Base-by-base conservation (phyloP, 2,797 vertebrate genomes). In the Falco biarmicus region DNA sequence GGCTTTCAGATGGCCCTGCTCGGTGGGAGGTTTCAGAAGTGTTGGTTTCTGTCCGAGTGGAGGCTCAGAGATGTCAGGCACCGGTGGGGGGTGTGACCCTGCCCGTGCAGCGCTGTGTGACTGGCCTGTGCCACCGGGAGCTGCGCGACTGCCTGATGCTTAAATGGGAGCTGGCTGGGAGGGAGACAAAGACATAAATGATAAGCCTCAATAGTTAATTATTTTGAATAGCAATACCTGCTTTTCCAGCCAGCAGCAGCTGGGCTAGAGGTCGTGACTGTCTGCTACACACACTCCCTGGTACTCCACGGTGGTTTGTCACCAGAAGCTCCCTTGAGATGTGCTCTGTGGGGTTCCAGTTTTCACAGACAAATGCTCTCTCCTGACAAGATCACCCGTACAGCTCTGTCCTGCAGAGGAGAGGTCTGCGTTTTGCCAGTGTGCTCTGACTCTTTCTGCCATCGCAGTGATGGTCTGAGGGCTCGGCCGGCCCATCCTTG, bases 321-420 rank as follows among this genome's bases (percentile, higher is more conserved):
- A 28, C 57, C 80, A 64, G 68, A 18, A 69, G n/a, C 26, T 32
- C 61, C 66, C 56, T 37, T 4, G 5, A 28, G 39, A 8, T 2
- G 0, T 5, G 29, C 21, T 51, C 43, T 17, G 34, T 15, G 51
- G 37, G 37, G 10, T 47, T 51, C 8, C 0, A 13, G 1, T 32
- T 64, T 13, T 4, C 50, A 2, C 1, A 3, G 60, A 17, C 15
- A 24, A 4, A 14, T 57, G 53, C 59, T 59, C 34, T 28, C 50
- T 59, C 41, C 22, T 34, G 50, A 41, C 41, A 20, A 22, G 47
- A 6, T 13, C 51, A 3, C 31, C 53, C 69, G 8, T 29, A 21
- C 45, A 28, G 63, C 84, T 19, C 59, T 31, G 54, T 29, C 59
- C 66, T 9, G 3, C 21, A 0, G 37, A 45, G 57, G 24, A 34